Percentiles rank a stretch among this genome's conserved stretches.
Evolutionary conservation across 2,113 vertebrate genomes (phyloP).

Genomic region (Martes martes): DNA sequence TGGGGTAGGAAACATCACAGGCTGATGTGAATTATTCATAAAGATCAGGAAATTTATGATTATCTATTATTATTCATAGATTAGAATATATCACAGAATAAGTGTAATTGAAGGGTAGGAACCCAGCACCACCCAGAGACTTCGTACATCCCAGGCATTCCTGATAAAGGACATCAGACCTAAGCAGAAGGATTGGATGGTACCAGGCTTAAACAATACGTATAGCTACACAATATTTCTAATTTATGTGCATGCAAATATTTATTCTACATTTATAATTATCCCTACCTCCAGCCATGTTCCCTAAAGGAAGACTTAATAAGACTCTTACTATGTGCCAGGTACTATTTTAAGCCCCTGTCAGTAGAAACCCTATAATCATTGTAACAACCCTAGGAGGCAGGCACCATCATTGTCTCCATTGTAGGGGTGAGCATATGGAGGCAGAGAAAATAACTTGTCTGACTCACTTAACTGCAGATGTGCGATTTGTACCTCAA

Average conservation of each 20-base stretch:
- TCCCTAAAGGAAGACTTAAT: neutral
- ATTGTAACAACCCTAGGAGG: neutral
- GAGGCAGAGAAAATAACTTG: neutral
- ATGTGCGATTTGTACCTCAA: neutral
- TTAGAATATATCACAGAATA: neutral
- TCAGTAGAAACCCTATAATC: neutral
- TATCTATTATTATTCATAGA: neutral
- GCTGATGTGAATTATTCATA: neutral
- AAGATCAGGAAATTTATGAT: neutral
- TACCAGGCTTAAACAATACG: neutral
- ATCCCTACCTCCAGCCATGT: neutral
- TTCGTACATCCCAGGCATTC: neutral
- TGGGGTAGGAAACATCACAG: neutral
- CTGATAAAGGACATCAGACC: neutral
- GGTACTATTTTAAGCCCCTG: neutral
- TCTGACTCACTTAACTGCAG: neutral
- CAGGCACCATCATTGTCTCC: neutral
- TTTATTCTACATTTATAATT: neutral
- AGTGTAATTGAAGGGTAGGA: neutral
- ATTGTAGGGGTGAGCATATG: neutral
- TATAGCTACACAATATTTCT: neutral
- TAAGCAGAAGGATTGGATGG: neutral
- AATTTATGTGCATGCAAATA: neutral
- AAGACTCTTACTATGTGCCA: neutral
- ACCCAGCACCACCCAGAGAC: neutral